These are phyloP conservation scores for Phaethornis superciliosus DNA, from an alignment of 2,113 vertebrate genomes.

Conservation along the genomic window DNA sequence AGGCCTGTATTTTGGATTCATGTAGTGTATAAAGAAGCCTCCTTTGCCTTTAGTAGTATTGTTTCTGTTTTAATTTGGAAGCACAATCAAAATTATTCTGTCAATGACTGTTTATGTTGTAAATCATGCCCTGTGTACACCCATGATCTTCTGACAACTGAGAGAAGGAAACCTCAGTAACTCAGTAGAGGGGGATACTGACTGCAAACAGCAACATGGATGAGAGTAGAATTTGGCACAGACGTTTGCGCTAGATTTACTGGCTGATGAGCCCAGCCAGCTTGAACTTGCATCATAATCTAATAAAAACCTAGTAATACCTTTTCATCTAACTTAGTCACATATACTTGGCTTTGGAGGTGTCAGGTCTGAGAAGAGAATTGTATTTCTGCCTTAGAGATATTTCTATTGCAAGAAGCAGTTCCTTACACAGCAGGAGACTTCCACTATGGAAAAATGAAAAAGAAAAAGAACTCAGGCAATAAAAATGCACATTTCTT, in stretches of 20 bases:
- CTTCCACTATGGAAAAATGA: background rate
- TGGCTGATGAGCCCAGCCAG: background rate
- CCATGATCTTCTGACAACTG: background rate
- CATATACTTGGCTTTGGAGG: background rate
- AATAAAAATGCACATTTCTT: background rate
- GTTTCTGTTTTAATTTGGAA: background rate
- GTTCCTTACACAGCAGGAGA: background rate
- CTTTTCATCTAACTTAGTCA: conserved; percentile 5
- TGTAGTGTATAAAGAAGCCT: background rate
- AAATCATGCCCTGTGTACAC: background rate
- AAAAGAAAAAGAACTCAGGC: background rate
- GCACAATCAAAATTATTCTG: background rate
- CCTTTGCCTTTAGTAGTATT: background rate
- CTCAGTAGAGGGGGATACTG: background rate
- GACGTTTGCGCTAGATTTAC: background rate
- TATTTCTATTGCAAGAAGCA: background rate
- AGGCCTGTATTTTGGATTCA: background rate
- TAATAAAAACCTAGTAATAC: conserved; percentile 31
- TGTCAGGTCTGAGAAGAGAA: conserved; percentile 13
- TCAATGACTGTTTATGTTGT: background rate
- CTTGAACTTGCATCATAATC: conserved; percentile 14
- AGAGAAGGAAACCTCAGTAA: background rate
- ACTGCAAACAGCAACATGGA: background rate
- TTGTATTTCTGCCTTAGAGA: background rate
- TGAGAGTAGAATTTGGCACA: background rate